These are phyloP conservation scores for Melanotaenia nigrans DNA, from an alignment of 2,797 vertebrate species.

Conservation along the genomic window DNA sequence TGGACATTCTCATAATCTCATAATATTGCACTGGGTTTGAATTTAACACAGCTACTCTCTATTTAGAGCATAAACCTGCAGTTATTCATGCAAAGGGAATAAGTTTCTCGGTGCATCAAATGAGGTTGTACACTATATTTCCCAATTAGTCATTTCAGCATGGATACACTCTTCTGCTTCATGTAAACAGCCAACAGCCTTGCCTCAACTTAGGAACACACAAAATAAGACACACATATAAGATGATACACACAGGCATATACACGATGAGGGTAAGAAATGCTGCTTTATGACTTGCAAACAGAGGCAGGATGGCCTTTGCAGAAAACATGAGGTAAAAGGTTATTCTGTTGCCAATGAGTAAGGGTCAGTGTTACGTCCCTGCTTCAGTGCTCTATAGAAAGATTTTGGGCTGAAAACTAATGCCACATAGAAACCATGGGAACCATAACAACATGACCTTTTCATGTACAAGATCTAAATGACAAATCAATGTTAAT, in stretches of 20 bases:
- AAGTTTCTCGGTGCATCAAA: constrained; percentile 60
- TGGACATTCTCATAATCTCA: constrained; percentile 44
- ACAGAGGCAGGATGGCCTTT: constrained; percentile 72
- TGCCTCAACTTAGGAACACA: constrained; percentile 40
- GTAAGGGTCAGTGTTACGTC: constrained; percentile 56
- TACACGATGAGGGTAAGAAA: constrained; percentile 28
- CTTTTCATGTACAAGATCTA: constrained; percentile 64
- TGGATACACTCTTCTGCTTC: constrained; percentile 78
- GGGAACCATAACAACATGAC: constrained; percentile 67
- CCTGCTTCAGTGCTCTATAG: constrained; percentile 47
- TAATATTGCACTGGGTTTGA: constrained; percentile 22
- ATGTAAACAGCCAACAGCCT: constrained; percentile 70
- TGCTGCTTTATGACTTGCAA: constrained; percentile 35
- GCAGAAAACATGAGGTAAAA: constrained; percentile 71
- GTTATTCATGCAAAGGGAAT: constrained; percentile 71
- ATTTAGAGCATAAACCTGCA: constrained; percentile 62
- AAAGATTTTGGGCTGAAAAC: constrained; percentile 59
- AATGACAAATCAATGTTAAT: constrained; percentile 72
- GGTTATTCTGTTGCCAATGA: constrained; percentile 60
- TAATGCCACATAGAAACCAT: constrained; percentile 51
- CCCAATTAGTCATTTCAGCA: constrained; percentile 79
- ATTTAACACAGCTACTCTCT: constrained; percentile 34
- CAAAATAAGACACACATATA: constrained; percentile 19
- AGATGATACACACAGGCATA: constrained; percentile 14
- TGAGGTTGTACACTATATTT: constrained; percentile 71